These are phyloP conservation scores for Epinephelus coioides DNA, from an alignment of 2,797 vertebrate species.

Conservation along the genomic window DNA sequence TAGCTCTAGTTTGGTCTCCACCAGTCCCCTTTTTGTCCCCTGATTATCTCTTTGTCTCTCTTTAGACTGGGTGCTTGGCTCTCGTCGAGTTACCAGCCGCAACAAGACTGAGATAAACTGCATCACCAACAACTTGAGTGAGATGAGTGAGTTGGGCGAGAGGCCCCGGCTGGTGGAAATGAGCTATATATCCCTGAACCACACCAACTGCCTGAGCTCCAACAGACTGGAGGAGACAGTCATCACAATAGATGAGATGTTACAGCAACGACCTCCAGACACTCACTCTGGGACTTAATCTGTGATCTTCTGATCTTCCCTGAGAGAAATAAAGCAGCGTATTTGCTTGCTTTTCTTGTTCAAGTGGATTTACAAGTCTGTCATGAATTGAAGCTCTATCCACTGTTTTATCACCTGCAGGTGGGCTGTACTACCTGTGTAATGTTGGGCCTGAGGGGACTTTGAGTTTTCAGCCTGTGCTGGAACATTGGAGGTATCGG, in stretches of 20 bases:
- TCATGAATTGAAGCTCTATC: slow-evolving; percentile 52
- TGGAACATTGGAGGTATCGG: slow-evolving; percentile 18
- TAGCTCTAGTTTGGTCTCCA: no score
- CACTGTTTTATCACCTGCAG: slow-evolving; percentile 57
- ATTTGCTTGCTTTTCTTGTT: slow-evolving; percentile 62
- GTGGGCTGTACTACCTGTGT: slow-evolving; percentile 29
- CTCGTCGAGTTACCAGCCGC: slow-evolving; percentile 77
- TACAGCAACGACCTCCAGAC: slow-evolving; percentile 78
- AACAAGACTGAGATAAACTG: slow-evolving; percentile 88
- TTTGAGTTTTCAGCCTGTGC: slow-evolving; percentile 2
- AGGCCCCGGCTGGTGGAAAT: slow-evolving; percentile 67
- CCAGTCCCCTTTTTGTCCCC: no score
- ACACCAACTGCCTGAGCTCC: slow-evolving; percentile 53
- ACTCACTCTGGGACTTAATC: slow-evolving; percentile 75
- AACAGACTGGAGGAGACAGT: slow-evolving; percentile 83
- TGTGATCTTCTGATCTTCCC: neutral
- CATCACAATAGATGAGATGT: slow-evolving; percentile 85
- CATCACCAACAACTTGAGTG: slow-evolving; percentile 84
- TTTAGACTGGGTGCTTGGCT: slow-evolving; percentile 88
- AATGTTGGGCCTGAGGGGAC: slow-evolving; percentile 15
- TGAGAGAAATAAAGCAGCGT: slow-evolving; percentile 41
- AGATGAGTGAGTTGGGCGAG: slow-evolving; percentile 77
- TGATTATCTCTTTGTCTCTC: slow-evolving; percentile 25
- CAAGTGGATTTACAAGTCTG: slow-evolving; percentile 62
- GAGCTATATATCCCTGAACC: slow-evolving; percentile 75